phyloP scores from a whole-genome alignment of 2,113 vertebrate species.

The Channa argus region DNA sequence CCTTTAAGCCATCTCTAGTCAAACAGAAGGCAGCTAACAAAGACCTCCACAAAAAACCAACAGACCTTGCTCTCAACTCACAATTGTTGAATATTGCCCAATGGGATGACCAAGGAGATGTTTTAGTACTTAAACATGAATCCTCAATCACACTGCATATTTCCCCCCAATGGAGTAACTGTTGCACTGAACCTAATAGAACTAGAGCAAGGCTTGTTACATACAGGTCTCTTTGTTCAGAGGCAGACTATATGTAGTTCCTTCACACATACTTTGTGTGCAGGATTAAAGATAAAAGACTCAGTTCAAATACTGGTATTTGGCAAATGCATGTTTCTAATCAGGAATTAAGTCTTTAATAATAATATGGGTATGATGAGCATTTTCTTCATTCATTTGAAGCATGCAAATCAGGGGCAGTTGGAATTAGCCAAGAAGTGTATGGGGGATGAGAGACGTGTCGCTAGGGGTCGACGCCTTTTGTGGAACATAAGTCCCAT shows the following conservation, averaged over 20 bases:
- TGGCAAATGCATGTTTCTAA: slow-evolving; percentile 71
- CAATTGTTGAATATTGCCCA: slow-evolving; percentile 24
- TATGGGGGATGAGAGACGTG: slow-evolving; percentile 67
- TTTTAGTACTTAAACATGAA: not conserved
- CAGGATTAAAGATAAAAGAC: slow-evolving; percentile 76
- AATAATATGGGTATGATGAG: slow-evolving; percentile 66
- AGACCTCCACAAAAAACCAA: slow-evolving; percentile 26
- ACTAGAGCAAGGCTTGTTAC: not conserved
- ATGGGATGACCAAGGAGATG: slow-evolving; percentile 33
- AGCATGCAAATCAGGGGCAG: slow-evolving; percentile 77
- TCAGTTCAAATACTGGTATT: slow-evolving; percentile 66
- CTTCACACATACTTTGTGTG: slow-evolving; percentile 22
- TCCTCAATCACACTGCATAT: slow-evolving; percentile 11
- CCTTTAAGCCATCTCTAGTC: slow-evolving; percentile 31
- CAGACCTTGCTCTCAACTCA: slow-evolving; percentile 15
- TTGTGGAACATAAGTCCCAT: slow-evolving; percentile 82
- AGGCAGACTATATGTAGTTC: slow-evolving; percentile 19
- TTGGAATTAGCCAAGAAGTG: slow-evolving; percentile 74
- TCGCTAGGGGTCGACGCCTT: slow-evolving; percentile 73
- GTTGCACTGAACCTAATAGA: slow-evolving; percentile 1
- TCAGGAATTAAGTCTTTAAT: slow-evolving; percentile 74
- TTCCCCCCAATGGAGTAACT: not conserved
- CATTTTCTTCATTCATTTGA: slow-evolving; percentile 69
- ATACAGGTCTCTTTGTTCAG: slow-evolving; percentile 14
- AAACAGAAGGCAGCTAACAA: slow-evolving; percentile 33